Evolutionary conservation across 1,140 invertebrate species (phyloP).

Genomic region (Aphelenchoides besseyi): DNA sequence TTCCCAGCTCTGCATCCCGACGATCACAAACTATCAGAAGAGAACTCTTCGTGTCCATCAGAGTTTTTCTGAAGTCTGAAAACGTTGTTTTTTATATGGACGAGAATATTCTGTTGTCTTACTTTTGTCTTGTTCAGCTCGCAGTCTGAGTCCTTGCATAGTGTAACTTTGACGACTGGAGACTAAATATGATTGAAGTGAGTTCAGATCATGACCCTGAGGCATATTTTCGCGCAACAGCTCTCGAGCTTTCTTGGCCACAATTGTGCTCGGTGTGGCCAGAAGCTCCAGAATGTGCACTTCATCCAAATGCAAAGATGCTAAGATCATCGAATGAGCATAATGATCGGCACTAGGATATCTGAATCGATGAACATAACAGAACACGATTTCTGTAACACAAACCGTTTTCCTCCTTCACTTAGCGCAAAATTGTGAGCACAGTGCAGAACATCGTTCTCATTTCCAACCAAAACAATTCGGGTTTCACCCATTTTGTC

Average conservation of each 20-base stretch:
- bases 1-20: slow-evolving; percentile 54
- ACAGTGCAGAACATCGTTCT: slow-evolving; percentile 56
- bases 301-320: slow-evolving; percentile 43
- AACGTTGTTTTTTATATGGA: not conserved
- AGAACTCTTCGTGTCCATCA: slow-evolving; percentile 54
- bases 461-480: slow-evolving; percentile 58
- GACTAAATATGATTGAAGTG: slow-evolving; percentile 47
- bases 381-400: slow-evolving; percentile 9
- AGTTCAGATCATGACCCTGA: slow-evolving; percentile 50
- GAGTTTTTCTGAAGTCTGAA: slow-evolving; percentile 49
- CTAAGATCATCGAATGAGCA: slow-evolving; percentile 57
- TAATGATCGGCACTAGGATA: slow-evolving; percentile 58
- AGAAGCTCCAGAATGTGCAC: slow-evolving; percentile 54
- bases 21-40: slow-evolving; percentile 58
- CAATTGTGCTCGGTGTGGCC: slow-evolving; percentile 49
- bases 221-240: slow-evolving; percentile 60
- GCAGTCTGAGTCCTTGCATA: slow-evolving; percentile 52
- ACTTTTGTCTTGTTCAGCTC: slow-evolving; percentile 62
- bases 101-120: not conserved
- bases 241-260: slow-evolving; percentile 45
- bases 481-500: slow-evolving; percentile 39
- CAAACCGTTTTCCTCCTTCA: slow-evolving; percentile 55
- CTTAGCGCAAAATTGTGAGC: slow-evolving; percentile 53
- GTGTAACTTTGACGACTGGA: slow-evolving; percentile 52
- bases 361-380: slow-evolving; percentile 34